Evolutionary conservation across 2,797 vertebrate genomes (phyloP), one percentile per base, ranked within the genome.

Genomic region (Triplophysa bombifrons): DNA sequence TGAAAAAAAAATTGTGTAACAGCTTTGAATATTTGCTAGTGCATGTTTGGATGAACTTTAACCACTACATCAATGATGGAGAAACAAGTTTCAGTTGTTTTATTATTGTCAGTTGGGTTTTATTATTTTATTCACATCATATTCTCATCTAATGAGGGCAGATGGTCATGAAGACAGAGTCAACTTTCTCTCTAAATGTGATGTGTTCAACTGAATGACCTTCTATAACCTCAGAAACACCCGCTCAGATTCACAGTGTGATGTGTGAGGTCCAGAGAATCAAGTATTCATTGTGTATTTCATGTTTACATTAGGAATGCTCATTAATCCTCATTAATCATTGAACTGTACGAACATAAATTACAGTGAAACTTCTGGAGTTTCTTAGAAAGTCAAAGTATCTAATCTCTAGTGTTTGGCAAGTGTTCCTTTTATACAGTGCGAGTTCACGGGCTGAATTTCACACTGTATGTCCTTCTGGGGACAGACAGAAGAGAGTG

Each of bases 111-210:
- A 27, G 25, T 27, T 2, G 3, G 0, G 44, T n/a, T 7, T 53
- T 53, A 30, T 53, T 56, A 69, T 34, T 76, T 76, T 78, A 55
- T 68, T 81, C 10, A 74, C 55, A 20, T 58, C 11, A 48, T 2
- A 38, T 46, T 30, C 27, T 16, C 34, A 41, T 7, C 7, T 19
- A 22, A 53, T 5, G 13, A 56, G 68, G 10, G 17, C 68, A 70
- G 17, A 55, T 17, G 46, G 66, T 5, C 22, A 70, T 17, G 48
- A 53, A 70, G 27, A 70, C 48, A 50, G 16, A 48, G 19, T 70
- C 34, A 38, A 38, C 34, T 38, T 38, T 38, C 34, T 1, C 34
- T 8, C 34, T 38, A 8, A 8, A 38, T 38, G 53, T 25, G 30
- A 70, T 5, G 27, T 3, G 48, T 38, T 38, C 5, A 6, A 34